Evolutionary conservation across 1,140 invertebrate species (phyloP).

Genomic region (Drosophila dunni): DNA sequence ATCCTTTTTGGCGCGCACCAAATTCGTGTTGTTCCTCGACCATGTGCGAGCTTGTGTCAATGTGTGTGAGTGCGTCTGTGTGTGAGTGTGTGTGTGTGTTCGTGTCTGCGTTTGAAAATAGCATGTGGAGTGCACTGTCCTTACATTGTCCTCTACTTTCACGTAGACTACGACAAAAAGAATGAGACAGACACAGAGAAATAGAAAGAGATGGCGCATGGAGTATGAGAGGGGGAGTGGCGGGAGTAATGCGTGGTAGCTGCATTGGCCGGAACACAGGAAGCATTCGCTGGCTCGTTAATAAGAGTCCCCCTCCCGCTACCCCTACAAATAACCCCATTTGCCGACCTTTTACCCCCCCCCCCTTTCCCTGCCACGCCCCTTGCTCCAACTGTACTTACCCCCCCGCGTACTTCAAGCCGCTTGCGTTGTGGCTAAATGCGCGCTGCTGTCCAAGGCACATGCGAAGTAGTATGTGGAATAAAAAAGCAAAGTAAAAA

Average conservation of each 20-base stretch:
- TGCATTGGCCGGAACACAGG: conserved; percentile 47
- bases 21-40: conserved; percentile 60
- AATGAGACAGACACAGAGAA: conserved; percentile 22
- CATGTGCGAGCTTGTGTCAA: conserved; percentile 28
- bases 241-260: conserved; percentile 12
- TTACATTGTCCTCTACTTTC: conserved; percentile 65
- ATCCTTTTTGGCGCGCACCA: conserved; percentile 76
- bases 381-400: neutral
- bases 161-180: conserved; percentile 6
- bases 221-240: neutral
- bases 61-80: conserved; percentile 15
- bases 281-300: conserved; percentile 77
- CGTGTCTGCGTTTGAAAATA: conserved; percentile 50
- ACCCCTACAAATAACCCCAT: too few species aligned
- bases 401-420: neutral
- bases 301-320: conserved; percentile 70
- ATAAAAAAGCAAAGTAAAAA: conserved; percentile 47
- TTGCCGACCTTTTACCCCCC: neutral
- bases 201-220: neutral
- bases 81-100: conserved; percentile 15
- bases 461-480: conserved; percentile 46
- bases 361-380: neutral
- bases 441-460: conserved; percentile 72
- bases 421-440: conserved; percentile 62
- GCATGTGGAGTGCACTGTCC: conserved; percentile 72